Evolutionary conservation across 2,888 invertebrate genomes (phyloP).

Genomic region (Athetis lepigone): DNA sequence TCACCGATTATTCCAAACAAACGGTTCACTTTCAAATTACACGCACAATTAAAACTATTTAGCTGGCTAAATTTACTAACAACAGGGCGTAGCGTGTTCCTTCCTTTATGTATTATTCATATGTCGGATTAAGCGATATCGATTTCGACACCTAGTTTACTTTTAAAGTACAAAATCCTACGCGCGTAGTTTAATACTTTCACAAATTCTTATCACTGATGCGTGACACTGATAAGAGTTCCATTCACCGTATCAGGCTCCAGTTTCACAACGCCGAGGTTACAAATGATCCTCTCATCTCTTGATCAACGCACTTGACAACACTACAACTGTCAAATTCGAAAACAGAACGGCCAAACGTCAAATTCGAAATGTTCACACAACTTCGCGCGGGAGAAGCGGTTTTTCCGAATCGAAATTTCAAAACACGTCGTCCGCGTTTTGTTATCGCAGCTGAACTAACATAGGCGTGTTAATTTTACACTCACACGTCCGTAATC

Average conservation of each 20-base stretch:
- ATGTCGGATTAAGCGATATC: slow-evolving; percentile 68
- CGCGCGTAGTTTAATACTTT: slow-evolving; percentile 57
- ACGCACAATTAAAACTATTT: slow-evolving; percentile 67
- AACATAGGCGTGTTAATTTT: slow-evolving; percentile 76
- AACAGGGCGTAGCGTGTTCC: slow-evolving; percentile 73
- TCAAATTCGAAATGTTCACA: slow-evolving; percentile 39
- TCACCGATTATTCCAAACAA: slow-evolving; percentile 40
- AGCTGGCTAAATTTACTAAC: slow-evolving; percentile 61
- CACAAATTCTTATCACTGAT: slow-evolving; percentile 69
- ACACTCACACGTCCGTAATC: slow-evolving; percentile 76
- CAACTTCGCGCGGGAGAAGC: slow-evolving; percentile 38
- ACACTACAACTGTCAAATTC: slow-evolving; percentile 56
- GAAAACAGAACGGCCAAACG: slow-evolving; percentile 46
- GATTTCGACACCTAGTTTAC: slow-evolving; percentile 65
- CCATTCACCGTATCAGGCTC: slow-evolving; percentile 27
- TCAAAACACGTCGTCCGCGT: slow-evolving; percentile 77
- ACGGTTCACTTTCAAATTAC: slow-evolving; percentile 63
- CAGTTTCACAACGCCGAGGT: slow-evolving; percentile 13
- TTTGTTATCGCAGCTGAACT: slow-evolving; percentile 83
- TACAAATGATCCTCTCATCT: slow-evolving; percentile 18
- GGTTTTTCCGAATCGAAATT: slow-evolving; percentile 60
- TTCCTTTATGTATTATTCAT: slow-evolving; percentile 71
- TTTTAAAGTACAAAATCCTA: slow-evolving; percentile 41
- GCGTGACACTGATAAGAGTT: slow-evolving; percentile 59
- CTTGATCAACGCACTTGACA: slow-evolving; percentile 22